Evolutionary conservation across 1,140 invertebrate genomes (phyloP), one percentile per base, ranked within the genome.

Genomic region (Drosophila lowei): DNA sequence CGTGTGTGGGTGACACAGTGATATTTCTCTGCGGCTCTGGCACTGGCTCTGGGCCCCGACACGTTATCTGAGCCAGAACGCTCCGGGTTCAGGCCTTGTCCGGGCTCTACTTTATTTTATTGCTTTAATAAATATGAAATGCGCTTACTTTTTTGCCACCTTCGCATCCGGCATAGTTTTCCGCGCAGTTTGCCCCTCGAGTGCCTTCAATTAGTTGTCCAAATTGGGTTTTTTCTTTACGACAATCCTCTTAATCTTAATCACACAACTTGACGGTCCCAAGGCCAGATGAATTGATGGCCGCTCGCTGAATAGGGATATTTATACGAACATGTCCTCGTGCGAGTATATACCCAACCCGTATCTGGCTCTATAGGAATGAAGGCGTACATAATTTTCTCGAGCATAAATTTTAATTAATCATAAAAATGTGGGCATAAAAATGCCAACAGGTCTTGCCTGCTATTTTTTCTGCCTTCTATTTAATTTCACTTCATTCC

Each of bases 111-210:
- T 86, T 86, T 88, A 83, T 88, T 88, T 89, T 88, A 88, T 88
- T 88, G 79, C 84, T 88, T 88, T 88, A 88, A 88, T 88, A 88
- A 88, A 88, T 88, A 88, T 79, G 79, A 88, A 88, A 88, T 88
- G 84, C 71, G 71, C 64, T 70, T 23, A 52, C 60, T 62, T 86
- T 62, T 58, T 55, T 48, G 13, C 38, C 16, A 2, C 18, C 25
- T 11, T 23, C 47, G 43, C 28, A 25, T 16, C 42, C 25, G 59
- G 52, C 60, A 73, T 73, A 73, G 71, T 73, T 65, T 74, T 73
- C 59, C 60, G 70, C 71, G 52, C 30, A 65, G 52, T 46, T 62
- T 46, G 43, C 48, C 13, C 11, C 42, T 30, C 9, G 65, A 68
- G 66, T 50, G 66, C 66, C 66, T 52, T 52, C 70, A 73, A 73